Base-by-base conservation (phyloP, 2,888 invertebrate genomes). In the Drosophila kanekoi region DNA sequence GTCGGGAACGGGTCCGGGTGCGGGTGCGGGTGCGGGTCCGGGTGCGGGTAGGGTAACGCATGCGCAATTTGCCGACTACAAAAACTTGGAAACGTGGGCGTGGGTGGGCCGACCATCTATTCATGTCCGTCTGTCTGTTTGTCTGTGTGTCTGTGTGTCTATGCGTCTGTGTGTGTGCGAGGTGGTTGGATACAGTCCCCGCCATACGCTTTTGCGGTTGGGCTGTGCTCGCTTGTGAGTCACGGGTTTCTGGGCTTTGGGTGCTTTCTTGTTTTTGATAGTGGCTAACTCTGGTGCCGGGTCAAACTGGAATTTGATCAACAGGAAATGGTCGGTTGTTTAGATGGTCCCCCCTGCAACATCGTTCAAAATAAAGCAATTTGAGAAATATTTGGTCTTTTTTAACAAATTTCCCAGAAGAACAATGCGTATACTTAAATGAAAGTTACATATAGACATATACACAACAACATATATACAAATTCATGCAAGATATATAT, bases 291-390 rank as follows among this genome's bases (percentile, higher is more conserved):
- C 20, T 44, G 41, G 43, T 14, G 66, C 13, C 62, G 47, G 59
- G 41, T 67, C 60, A 53, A 68, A 61, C 61, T 81, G 72, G 71
- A 79, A 78, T 82, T 64, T 64, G 64, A 67, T 67, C 69, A 74
- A 82, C 82, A 78, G 86, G 86, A 83, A 82, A 64, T 82, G 76
- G 73, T 51, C 61, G 59, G 61, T 20, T 53, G 53, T 51, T 58
- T 37, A 52, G 65, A 40, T 61, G 40, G 16, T 43, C 16, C 8
- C 23, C 23, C 59, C 40, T n/a, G 6, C 33, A 13, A 10, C 8
- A 28, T 11, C 35, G 11, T 18, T 9, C 3, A 1, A 41, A 51
- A 14, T 28, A 9, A 41, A 47, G 9, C 9, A 9, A 54, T 44
- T 35, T 28, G 6, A 49, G 11, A 16, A 11, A 13, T 18, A 11